Evolutionary conservation across 2,888 invertebrate genomes (phyloP).

Genomic region (Orthosia incerta): DNA sequence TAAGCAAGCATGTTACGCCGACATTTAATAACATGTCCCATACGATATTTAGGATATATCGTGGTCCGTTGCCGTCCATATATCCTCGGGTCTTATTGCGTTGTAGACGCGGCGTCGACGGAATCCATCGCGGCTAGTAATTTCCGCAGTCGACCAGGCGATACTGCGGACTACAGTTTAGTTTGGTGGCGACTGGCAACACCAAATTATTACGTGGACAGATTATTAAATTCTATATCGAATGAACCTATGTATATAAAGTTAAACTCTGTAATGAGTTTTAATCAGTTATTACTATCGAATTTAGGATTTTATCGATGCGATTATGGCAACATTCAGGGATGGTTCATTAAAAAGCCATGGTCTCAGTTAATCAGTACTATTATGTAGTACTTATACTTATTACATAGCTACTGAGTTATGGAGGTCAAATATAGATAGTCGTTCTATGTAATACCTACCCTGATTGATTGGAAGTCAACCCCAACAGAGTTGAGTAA

Average conservation of each 20-base stretch:
- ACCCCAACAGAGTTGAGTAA: background rate
- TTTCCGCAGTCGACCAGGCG: slow-evolving; percentile 72
- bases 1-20: slow-evolving; percentile 31
- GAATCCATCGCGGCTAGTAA: slow-evolving; percentile 74
- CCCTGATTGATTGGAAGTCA: too few relatives aligned
- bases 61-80: slow-evolving; percentile 54
- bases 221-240: slow-evolving; percentile 10
- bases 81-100: slow-evolving; percentile 65
- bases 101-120: slow-evolving; percentile 62
- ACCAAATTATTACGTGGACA: slow-evolving; percentile 33
- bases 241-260: background rate
- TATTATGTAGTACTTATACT: background rate
- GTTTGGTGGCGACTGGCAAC: slow-evolving; percentile 37
- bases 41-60: slow-evolving; percentile 59
- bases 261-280: background rate
- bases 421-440: background rate
- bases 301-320: background rate
- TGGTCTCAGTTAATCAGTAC: background rate
- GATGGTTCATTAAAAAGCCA: too few relatives aligned
- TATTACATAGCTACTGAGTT: too few relatives aligned
- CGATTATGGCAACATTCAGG: background rate
- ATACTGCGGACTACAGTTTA: slow-evolving; percentile 41
- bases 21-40: slow-evolving; percentile 62
- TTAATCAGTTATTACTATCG: background rate
- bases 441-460: background rate